A percentile compares a stretch with the other conserved stretches of the same genome.
phyloP scores from a whole-genome alignment of 2,888 invertebrate species.

The Clostera curtula region DNA sequence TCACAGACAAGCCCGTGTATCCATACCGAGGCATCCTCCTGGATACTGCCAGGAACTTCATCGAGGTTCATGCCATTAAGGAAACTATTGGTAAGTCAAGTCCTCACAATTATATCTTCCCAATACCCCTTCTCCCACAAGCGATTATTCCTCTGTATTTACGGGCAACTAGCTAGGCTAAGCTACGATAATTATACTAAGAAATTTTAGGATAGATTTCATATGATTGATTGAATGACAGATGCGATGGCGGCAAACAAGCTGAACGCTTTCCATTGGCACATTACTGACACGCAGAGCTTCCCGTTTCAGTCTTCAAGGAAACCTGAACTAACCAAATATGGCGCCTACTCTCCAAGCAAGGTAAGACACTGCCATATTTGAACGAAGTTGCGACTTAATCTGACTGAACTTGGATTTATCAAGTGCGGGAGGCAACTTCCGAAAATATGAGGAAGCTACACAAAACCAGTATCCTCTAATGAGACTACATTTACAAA shows the following conservation, averaged over 20 bases:
- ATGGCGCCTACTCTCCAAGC: constrained; percentile 86
- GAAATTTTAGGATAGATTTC: too few species aligned
- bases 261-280: constrained; percentile 96
- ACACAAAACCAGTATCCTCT: too few species aligned
- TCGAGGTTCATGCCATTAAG: constrained; percentile 81
- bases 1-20: constrained; percentile 88
- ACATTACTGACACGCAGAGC: constrained; percentile 94
- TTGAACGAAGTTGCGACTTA: too few species aligned
- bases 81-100: constrained; percentile 77
- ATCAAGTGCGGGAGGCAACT: too few species aligned
- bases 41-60: constrained; percentile 93
- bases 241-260: constrained; percentile 94
- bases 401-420: too few species aligned
- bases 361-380: constrained; percentile 65
- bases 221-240: constrained; percentile 23
- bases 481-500: too few species aligned
- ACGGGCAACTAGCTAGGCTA: too few species aligned
- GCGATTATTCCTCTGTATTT: too few species aligned
- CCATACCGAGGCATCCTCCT: constrained; percentile 91
- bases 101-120: constrained; percentile 3
- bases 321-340: constrained; percentile 80
- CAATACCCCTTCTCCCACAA: too few species aligned
- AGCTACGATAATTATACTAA: too few species aligned
- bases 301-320: constrained; percentile 89
- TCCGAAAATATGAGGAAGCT: too few species aligned